Conservation (phyloP, 2,113 vertebrate species). For the Laticauda colubrina region DNA sequence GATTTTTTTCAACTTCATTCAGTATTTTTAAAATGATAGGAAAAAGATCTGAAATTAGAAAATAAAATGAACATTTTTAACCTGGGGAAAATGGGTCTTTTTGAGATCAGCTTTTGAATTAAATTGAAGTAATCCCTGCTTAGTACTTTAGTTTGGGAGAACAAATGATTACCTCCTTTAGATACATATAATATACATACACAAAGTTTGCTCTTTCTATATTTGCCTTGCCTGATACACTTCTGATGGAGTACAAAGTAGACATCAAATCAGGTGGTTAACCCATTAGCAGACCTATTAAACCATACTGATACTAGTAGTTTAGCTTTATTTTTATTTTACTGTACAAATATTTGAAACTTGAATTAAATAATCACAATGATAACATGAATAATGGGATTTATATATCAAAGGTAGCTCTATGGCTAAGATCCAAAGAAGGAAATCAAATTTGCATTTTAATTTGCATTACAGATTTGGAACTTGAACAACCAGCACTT, state of each 20-base stretch:
- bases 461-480: neutral
- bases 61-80: slow-evolving; percentile 6
- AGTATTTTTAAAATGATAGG: neutral
- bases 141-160: slow-evolving; percentile 46
- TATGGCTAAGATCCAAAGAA: slow-evolving; percentile 7
- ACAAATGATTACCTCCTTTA: slow-evolving; percentile 45
- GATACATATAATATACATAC: slow-evolving; percentile 35
- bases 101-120: slow-evolving; percentile 1
- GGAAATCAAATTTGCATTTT: neutral
- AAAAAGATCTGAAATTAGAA: neutral
- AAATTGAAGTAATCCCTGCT: slow-evolving; percentile 29
- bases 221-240: slow-evolving; percentile 46
- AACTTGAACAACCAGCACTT: neutral
- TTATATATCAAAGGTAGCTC: neutral
- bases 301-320: neutral
- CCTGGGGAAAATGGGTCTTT: neutral
- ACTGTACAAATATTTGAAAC: neutral
- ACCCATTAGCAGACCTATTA: neutral
- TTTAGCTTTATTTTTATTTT: neutral
- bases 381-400: neutral
- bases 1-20: neutral
- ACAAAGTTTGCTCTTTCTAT: slow-evolving; percentile 11
- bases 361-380: neutral
- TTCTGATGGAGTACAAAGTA: slow-evolving; percentile 49
- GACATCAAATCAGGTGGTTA: slow-evolving; percentile 1